A percentile compares a stretch with the other conserved stretches of the same genome.
Conservation (phyloP, 2,113 vertebrate genomes). For the Shinisaurus crocodilurus region DNA sequence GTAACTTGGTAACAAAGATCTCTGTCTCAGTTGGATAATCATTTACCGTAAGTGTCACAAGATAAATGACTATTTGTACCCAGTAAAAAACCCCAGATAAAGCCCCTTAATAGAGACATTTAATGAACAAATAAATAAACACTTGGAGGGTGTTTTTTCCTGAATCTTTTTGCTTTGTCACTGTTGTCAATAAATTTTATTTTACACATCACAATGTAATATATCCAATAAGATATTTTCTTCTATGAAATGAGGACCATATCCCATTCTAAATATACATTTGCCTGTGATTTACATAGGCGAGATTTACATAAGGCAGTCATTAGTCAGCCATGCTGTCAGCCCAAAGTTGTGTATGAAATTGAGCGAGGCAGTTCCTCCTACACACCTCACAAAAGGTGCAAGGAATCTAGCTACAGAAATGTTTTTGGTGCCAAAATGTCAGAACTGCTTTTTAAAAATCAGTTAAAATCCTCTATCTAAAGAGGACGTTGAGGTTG, state of each 20-base stretch:
- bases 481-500: neutral
- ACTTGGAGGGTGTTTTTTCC: neutral
- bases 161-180: neutral
- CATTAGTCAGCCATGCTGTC: neutral
- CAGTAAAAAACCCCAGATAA: neutral
- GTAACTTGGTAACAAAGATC: neutral
- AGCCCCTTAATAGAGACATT: neutral
- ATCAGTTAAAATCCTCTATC: neutral
- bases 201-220: neutral
- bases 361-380: slow-evolving; percentile 1
- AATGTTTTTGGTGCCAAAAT: neutral
- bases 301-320: slow-evolving; percentile 9
- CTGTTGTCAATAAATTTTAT: neutral
- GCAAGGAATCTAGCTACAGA: neutral
- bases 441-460: neutral
- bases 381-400: slow-evolving; percentile 20
- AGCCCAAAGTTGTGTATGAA: neutral
- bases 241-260: neutral
- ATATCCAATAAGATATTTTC: neutral
- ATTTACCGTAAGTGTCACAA: neutral
- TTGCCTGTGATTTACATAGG: slow-evolving; percentile 1
- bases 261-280: neutral
- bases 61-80: neutral
- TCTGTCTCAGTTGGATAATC: neutral
- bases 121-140: neutral